Evolutionary conservation across 92 coral and sea anemone genomes (phyloP).

Genomic region (Zoanthus sociatus): DNA sequence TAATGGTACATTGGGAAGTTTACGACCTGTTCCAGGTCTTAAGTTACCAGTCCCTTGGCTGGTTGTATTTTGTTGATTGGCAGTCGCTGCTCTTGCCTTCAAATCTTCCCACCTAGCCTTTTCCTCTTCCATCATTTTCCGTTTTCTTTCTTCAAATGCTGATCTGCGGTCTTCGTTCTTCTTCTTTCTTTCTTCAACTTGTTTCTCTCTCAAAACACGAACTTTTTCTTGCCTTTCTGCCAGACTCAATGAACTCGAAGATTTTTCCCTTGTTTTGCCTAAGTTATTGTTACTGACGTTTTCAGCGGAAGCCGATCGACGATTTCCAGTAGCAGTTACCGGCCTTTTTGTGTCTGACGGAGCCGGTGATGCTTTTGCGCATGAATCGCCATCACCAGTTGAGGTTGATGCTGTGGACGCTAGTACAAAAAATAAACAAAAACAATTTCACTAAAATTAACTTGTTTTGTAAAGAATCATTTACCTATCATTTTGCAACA

Average conservation of each 20-base stretch:
- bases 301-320: constrained; percentile 74
- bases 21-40: constrained; percentile 89
- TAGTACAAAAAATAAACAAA: constrained; percentile 41
- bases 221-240: constrained; percentile 81
- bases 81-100: constrained; percentile 68
- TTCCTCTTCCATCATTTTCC: constrained; percentile 82
- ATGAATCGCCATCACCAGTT: constrained; percentile 20
- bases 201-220: constrained; percentile 86
- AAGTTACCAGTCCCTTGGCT: constrained; percentile 26
- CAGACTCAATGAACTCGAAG: constrained; percentile 51
- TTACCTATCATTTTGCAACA: not conserved
- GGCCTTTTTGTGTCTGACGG: constrained; percentile 69
- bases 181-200: constrained; percentile 82
- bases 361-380: constrained; percentile 43
- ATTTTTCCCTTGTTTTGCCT: constrained; percentile 23
- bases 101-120: constrained; percentile 73
- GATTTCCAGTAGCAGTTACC: constrained; percentile 50
- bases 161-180: constrained; percentile 90
- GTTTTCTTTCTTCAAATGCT: constrained; percentile 93
- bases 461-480: not conserved
- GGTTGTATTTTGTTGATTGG: constrained; percentile 51
- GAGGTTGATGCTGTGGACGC: constrained; percentile 31
- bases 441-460: not conserved
- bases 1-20: constrained; percentile 82
- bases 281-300: constrained; percentile 57